Base-by-base conservation (phyloP, 1,140 invertebrate genomes). In the Coptotermes formosanus region DNA sequence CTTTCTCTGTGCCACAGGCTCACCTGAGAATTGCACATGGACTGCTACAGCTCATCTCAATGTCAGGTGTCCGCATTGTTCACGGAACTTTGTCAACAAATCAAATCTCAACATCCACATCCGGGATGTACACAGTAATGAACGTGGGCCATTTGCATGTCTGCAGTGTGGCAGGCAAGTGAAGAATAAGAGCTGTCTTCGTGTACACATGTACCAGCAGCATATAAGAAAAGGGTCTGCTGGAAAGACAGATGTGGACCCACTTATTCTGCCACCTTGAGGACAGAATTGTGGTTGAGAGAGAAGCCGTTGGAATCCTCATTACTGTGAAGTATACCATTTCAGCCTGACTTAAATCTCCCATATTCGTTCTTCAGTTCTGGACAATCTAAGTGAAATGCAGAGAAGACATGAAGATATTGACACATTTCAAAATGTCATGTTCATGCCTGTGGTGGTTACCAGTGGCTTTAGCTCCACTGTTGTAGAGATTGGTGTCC, bases 41-140 rank as follows among this genome's bases (percentile, higher is more conserved):
- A 75, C 30, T 75, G 64, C 64, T 25, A 75, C 64, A 75, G 48
- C 83, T 32, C 44, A 45, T 45, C 83, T 52, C 23, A 52, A 59
- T 52, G 12, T 84, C n/a, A 52, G 92, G 87, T 94, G 93, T 89
- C 92, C 92, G 0, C 92, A 92, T 87, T 94, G 93, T 87, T 91
- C 92, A 87, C 90, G 92, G 86, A 92, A 92, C 89, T 94, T 94
- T 89, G 93, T 92, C 44, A 94, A 93, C 89, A 91, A 92, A 23
- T 93, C 93, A 90, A 94, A 93, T 89, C 88, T 94, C 87, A 93
- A 94, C 89, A 92, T 93, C n/a, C 93, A 94, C 89, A 92, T 93
- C 83, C 90, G 93, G 8, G 93, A 94, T 88, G 93, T 93, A 88
- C 93, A 93, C 87, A 92, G 92, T 89, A 87, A 88, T 25, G 89